These are phyloP conservation scores for Mesocentrotus franciscanus DNA, from an alignment of 53 echinoderm and acorn worm genomes.

Conservation along the genomic window DNA sequence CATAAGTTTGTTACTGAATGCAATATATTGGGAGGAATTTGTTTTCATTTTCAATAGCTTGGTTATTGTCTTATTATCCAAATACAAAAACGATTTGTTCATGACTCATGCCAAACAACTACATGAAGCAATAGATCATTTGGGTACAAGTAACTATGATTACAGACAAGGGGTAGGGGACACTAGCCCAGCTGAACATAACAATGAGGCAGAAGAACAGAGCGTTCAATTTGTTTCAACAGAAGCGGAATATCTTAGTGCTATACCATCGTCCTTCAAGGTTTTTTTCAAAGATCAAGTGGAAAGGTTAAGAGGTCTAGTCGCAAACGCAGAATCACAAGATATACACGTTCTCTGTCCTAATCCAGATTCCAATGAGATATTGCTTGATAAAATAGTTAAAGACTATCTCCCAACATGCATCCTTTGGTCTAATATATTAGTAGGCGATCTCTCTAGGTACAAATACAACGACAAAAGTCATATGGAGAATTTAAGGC, in stretches of 20 bases:
- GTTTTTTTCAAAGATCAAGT: too few species aligned
- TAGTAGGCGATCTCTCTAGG: background rate
- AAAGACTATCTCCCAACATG: background rate
- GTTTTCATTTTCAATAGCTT: background rate
- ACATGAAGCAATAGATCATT: background rate
- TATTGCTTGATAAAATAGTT: background rate
- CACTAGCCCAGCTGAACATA: too few species aligned
- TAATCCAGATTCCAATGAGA: too few species aligned
- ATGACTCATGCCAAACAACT: constrained; percentile 4
- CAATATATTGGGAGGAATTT: constrained; percentile 33
- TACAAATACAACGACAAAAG: background rate
- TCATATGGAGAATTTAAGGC: background rate
- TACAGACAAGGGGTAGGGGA: too few species aligned
- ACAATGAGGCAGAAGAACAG: too few species aligned
- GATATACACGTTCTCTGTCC: too few species aligned
- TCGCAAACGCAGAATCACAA: too few species aligned
- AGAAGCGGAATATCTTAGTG: too few species aligned
- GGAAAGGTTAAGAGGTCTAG: too few species aligned
- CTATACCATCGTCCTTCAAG: too few species aligned
- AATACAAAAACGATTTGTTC: constrained; percentile 26
- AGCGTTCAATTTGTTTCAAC: too few species aligned
- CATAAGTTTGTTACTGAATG: background rate
- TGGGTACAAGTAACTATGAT: background rate
- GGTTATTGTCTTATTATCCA: background rate
- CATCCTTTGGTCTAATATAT: background rate